phyloP scores from a whole-genome alignment of 2,888 invertebrate species.

The Emmelina monodactyla region DNA sequence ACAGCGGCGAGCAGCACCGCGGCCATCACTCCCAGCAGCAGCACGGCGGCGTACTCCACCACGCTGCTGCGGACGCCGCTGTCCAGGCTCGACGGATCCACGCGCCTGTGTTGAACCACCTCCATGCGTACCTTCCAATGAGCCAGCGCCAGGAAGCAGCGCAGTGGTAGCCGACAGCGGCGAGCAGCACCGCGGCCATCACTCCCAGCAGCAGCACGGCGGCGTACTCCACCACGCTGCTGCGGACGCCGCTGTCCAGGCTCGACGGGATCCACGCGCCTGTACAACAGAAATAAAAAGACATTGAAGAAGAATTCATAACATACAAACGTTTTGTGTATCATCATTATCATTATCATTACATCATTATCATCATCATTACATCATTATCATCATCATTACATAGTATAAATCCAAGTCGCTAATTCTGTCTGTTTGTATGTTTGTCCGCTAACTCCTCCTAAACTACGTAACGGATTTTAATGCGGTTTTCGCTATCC shows the following conservation, averaged over 20 bases:
- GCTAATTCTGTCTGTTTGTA: no score
- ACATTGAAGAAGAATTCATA: background rate
- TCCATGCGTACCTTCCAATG: constrained; percentile 62
- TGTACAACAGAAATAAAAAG: constrained; percentile 15
- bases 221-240: constrained; percentile 64
- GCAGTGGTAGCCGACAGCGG: constrained; percentile 77
- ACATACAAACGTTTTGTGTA: no score
- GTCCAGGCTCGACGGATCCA: constrained; percentile 51
- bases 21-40: constrained; percentile 70
- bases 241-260: constrained; percentile 40
- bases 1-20: constrained; percentile 74
- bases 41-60: constrained; percentile 66
- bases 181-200: constrained; percentile 73
- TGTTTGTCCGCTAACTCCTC: no score
- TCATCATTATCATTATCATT: background rate
- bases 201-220: constrained; percentile 66
- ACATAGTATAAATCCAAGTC: no score
- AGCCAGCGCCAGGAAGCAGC: constrained; percentile 78
- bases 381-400: no score
- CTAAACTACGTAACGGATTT: no score
- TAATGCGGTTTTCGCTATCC: no score
- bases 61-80: constrained; percentile 46
- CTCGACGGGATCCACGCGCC: constrained; percentile 51
- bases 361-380: no score
- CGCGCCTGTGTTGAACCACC: constrained; percentile 34